Percentiles rank a stretch among this genome's conserved stretches.
Evolutionary conservation across 2,888 invertebrate species (phyloP).

Genomic region (Euphydryas editha): DNA sequence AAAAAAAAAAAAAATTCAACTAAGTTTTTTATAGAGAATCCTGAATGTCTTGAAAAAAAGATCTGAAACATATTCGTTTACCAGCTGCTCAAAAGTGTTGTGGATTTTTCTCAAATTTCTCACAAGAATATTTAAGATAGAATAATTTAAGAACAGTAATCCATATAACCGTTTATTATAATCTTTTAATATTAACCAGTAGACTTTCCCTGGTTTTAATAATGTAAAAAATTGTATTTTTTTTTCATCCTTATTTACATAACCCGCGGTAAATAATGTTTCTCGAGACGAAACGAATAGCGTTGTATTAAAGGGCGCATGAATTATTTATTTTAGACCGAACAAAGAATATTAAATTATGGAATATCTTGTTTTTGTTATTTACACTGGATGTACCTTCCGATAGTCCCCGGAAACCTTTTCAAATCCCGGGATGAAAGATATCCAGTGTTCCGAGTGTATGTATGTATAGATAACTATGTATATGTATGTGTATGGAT

Average conservation of each 20-base stretch:
- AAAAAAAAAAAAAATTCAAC: no score
- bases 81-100: no score
- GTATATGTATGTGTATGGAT: no score
- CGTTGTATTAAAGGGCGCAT: conserved; percentile 30
- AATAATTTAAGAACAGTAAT: no score
- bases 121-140: no score
- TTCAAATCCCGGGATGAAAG: background rate
- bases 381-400: background rate
- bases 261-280: conserved; percentile 25
- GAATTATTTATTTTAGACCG: conserved; percentile 34
- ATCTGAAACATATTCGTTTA: no score
- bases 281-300: conserved; percentile 21
- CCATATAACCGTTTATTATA: no score
- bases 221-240: conserved; percentile 9
- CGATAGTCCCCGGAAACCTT: background rate
- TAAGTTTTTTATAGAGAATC: no score
- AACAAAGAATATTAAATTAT: conserved; percentile 20
- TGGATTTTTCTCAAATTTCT: no score
- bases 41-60: no score
- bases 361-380: background rate
- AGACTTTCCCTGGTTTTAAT: background rate
- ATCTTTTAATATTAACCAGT: no score
- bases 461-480: background rate
- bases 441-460: background rate
- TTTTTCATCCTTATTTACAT: background rate